Percentiles rank a stretch among this genome's conserved stretches.
Conservation (phyloP, 2,797 vertebrate genomes). For the Sardinella longiceps region DNA sequence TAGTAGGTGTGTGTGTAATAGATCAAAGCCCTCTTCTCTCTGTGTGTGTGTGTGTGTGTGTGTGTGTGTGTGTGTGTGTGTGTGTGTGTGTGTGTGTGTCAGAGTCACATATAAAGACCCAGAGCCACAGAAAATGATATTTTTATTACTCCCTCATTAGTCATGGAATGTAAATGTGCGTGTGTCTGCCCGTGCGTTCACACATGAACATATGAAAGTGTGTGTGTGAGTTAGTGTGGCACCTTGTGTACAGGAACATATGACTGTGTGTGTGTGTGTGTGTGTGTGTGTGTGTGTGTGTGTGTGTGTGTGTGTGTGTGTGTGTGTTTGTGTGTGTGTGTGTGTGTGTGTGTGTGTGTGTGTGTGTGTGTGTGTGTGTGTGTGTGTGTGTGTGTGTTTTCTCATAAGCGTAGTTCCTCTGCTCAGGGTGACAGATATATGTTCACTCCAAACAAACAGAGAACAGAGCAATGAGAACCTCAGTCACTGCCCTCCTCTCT, state of each 20-base stretch:
- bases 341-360: background rate
- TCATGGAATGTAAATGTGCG: background rate
- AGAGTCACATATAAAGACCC: background rate
- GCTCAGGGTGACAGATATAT: constrained; percentile 6
- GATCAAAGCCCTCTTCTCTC: background rate
- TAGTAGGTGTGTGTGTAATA: background rate
- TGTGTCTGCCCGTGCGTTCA: background rate
- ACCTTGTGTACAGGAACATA: background rate
- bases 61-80: background rate
- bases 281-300: background rate
- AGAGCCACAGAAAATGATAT: background rate
- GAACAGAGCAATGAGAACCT: constrained; percentile 61
- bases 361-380: background rate
- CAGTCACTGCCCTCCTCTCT: background rate
- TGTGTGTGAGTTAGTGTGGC: background rate
- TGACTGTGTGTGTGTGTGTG: background rate
- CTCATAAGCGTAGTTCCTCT: background rate
- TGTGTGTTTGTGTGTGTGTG: background rate
- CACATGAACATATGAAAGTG: background rate
- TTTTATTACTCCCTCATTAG: constrained; percentile 4
- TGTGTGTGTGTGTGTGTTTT: background rate
- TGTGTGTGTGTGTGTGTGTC: background rate
- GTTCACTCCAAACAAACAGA: constrained; percentile 22
- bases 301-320: background rate
- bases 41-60: background rate